Evolutionary conservation across 2,797 vertebrate genomes (phyloP), one percentile per base, ranked within the genome.

Genomic region (Rachycentron canadum): DNA sequence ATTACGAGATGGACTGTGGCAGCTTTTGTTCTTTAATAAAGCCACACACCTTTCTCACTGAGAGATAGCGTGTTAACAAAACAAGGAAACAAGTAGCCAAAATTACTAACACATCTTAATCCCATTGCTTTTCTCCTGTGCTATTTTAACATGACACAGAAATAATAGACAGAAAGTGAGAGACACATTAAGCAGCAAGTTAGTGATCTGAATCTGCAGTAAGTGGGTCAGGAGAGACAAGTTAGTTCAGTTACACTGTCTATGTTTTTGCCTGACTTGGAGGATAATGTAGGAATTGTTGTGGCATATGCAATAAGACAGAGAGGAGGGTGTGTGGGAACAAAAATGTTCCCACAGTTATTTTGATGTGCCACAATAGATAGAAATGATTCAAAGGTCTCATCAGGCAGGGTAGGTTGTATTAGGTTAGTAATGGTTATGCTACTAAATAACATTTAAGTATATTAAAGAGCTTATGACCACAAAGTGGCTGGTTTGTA

Each of bases 151-250:
- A 23, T 80, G 79, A 76, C 87, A 87, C 77, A 81, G 71, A 72
- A 58, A 76, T 70, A 26, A 77, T 34, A 61, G 68, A 72, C 17
- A 57, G 43, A 30, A 57, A 47, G 28, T 59, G 66, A 70, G 87
- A 61, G 76, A 77, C 75, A 81, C 66, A 81, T 82, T 82, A 75
- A 86, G 67, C 45, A 64, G 52, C 43, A 76, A 71, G 69, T 87
- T 79, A 79, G 79, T 78, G 83, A 83, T 89, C 49, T 85, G 64
- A 88, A 76, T 86, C 30, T 43, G 45, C 65, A 67, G 45, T 32
- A 85, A 88, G 72, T 92, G 76, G 86, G 88, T 84, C 90, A 89
- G 73, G 73, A 67, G 70, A 83, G 63, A 61, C 62, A 74, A 34
- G 71, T 63, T 74, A 59, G 28, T 63, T 79, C 38, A 63, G 62